Percentiles rank a stretch among this genome's conserved stretches.
Evolutionary conservation across 1,140 invertebrate species (phyloP).

Genomic region (Rhagoletis zephyria): DNA sequence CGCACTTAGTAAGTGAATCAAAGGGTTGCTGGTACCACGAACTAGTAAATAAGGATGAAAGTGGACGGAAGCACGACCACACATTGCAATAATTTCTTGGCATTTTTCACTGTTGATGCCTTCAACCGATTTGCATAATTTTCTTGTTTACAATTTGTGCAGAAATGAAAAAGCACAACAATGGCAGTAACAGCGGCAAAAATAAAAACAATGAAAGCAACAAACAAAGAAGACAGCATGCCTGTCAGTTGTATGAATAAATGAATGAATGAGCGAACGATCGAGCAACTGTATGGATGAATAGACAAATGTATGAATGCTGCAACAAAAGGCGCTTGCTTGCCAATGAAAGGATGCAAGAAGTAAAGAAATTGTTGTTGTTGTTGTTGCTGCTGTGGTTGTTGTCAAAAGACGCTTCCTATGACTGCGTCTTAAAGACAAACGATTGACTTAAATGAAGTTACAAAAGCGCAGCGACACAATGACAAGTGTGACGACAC

Average conservation of each 20-base stretch:
- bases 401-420: background rate
- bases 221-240: background rate
- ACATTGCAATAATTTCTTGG: background rate
- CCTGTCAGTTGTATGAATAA: background rate
- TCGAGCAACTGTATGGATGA: background rate
- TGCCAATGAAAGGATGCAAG: background rate
- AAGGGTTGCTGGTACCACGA: background rate
- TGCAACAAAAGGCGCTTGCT: slow-evolving; percentile 23
- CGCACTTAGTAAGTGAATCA: slow-evolving; percentile 13
- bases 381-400: background rate
- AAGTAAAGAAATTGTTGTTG: slow-evolving; percentile 4
- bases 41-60: background rate
- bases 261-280: slow-evolving; percentile 13
- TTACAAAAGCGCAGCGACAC: slow-evolving; percentile 28
- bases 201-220: background rate
- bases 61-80: background rate
- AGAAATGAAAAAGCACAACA: slow-evolving; percentile 28
- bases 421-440: background rate
- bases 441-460: slow-evolving; percentile 55
- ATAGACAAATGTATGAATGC: background rate
- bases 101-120: slow-evolving; percentile 41
- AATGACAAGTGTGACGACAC: slow-evolving; percentile 31
- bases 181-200: background rate
- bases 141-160: slow-evolving; percentile 57
- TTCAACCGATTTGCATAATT: slow-evolving; percentile 56